Evolutionary conservation across 2,888 invertebrate genomes (phyloP).

Genomic region (Disparrhopalites patrizii): DNA sequence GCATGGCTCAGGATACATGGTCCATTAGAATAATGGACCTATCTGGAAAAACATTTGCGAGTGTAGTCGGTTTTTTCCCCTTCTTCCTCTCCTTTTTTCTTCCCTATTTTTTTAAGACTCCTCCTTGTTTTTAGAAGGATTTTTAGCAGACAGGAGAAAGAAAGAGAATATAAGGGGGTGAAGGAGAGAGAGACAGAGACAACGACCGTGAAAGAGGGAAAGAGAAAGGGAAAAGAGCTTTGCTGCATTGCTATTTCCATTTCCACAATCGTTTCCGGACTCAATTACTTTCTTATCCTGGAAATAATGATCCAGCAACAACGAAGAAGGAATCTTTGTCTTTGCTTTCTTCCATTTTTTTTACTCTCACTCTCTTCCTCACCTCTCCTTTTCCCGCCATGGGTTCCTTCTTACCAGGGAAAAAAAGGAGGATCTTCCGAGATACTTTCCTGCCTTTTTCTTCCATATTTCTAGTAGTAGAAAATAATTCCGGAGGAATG

Average conservation of each 20-base stretch:
- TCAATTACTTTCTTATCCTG: conserved; percentile 41
- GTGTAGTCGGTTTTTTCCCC: not conserved
- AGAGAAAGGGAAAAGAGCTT: not conserved
- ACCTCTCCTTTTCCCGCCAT: not conserved
- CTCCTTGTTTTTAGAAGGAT: not conserved
- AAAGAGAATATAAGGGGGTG: no score
- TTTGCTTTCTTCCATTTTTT: conserved; percentile 12
- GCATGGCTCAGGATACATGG: no score
- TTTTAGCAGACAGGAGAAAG: not conserved
- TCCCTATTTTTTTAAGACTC: not conserved
- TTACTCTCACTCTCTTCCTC: conserved; percentile 1
- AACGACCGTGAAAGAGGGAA: not conserved
- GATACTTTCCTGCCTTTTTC: no score
- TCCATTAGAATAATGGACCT: conserved; percentile 38
- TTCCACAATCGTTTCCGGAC: conserved; percentile 35
- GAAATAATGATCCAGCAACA: conserved; percentile 33
- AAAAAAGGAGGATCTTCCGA: no score
- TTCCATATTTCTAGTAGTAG: no score
- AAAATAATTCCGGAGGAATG: no score
- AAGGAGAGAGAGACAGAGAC: no score
- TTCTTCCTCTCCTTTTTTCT: not conserved
- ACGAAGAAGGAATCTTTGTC: conserved; percentile 15
- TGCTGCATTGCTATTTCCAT: conserved; percentile 30
- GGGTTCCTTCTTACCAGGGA: no score
- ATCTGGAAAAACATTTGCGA: conserved; percentile 22